These are phyloP conservation scores for Labrus mixtus DNA, from an alignment of 2,113 vertebrate genomes.

Conservation along the genomic window DNA sequence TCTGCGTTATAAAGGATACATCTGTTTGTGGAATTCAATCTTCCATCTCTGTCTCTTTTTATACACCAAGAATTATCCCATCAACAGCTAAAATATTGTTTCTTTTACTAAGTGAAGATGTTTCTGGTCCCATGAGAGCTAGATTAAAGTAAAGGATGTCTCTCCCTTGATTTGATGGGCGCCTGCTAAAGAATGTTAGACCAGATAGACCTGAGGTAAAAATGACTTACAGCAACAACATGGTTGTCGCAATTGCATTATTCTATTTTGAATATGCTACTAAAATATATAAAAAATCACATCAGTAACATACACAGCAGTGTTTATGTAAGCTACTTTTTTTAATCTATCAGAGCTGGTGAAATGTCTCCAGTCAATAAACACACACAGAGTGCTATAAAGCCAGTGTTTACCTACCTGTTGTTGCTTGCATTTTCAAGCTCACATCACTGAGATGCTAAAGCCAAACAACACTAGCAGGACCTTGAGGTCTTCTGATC, in stretches of 20 bases:
- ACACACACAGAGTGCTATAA: constrained; percentile 1
- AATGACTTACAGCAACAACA: neutral
- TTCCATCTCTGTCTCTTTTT: constrained; percentile 15
- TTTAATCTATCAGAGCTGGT: constrained; percentile 27
- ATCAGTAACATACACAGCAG: neutral
- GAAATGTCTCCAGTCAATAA: constrained; percentile 44
- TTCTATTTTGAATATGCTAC: too few relatives aligned
- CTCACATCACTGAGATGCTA: too few relatives aligned
- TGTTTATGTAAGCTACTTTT: constrained; percentile 26
- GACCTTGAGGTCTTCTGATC: too few relatives aligned
- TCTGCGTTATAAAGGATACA: constrained; percentile 13
- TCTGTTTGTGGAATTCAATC: constrained; percentile 14
- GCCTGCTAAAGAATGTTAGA: constrained; percentile 3
- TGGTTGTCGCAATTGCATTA: too few relatives aligned
- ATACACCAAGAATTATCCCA: neutral
- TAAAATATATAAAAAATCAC: too few relatives aligned
- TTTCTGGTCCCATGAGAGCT: constrained; percentile 9
- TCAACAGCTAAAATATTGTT: neutral
- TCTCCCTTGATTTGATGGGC: neutral
- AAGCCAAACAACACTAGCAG: too few relatives aligned
- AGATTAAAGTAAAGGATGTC: neutral
- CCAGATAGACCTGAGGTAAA: neutral
- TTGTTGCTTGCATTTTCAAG: too few relatives aligned
- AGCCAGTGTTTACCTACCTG: constrained; percentile 7
- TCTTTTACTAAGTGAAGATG: constrained; percentile 9